A percentile compares a stretch with the other conserved stretches of the same genome.
Evolutionary conservation across 2,797 vertebrate species (phyloP).

Genomic region (Orientallactaga sibirica): DNA sequence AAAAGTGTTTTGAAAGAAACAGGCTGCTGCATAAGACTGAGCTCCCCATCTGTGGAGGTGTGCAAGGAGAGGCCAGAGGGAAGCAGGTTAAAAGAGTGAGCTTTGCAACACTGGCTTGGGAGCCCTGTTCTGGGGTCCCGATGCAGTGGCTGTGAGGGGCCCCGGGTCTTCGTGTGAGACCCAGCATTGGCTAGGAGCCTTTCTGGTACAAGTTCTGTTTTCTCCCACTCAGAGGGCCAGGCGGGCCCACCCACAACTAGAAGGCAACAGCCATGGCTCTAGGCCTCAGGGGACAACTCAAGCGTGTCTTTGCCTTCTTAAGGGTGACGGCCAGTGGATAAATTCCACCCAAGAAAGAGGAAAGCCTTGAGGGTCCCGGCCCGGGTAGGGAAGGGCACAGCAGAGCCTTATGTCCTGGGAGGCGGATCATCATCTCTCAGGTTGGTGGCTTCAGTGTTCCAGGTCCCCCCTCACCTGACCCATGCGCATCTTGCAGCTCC

Average conservation of each 20-base stretch:
- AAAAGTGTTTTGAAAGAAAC: slow-evolving; percentile 61
- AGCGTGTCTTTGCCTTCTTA: not conserved
- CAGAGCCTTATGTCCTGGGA: not conserved
- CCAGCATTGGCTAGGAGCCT: not conserved
- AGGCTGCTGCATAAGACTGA: not conserved
- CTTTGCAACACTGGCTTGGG: not conserved
- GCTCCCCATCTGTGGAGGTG: rapidly evolving
- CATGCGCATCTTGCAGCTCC: not conserved
- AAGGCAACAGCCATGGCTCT: too few relatives aligned
- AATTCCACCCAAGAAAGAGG: too few relatives aligned
- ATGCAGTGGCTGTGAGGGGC: too few relatives aligned
- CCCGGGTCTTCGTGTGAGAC: not conserved
- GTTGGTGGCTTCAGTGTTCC: not conserved
- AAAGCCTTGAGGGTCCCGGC: not conserved
- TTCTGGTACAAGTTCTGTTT: not conserved
- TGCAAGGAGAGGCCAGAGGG: not conserved
- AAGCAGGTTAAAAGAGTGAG: rapidly evolving
- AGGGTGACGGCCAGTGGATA: not conserved
- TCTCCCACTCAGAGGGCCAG: not conserved
- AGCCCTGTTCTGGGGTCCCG: not conserved
- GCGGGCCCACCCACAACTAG: not conserved
- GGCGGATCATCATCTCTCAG: not conserved
- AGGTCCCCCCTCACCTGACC: too few relatives aligned
- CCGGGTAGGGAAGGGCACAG: too few relatives aligned
- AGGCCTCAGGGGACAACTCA: too few relatives aligned